Conservation (phyloP, 2,797 vertebrate species). For the Knipowitschia caucasica region DNA sequence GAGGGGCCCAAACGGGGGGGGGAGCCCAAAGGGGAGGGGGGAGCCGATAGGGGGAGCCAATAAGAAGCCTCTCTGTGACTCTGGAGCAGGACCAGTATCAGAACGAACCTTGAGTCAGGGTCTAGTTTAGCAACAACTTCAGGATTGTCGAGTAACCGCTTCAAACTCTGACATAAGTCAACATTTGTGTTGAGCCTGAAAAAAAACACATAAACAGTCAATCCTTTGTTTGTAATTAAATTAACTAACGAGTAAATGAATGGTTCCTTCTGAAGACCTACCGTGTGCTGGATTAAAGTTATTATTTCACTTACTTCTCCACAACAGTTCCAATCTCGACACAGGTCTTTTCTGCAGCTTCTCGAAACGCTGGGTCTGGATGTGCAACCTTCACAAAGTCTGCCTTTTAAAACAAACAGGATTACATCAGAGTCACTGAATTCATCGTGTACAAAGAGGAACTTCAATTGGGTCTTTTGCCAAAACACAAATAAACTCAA, state of each 20-base stretch:
- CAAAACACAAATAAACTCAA: no score
- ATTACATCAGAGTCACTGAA: conserved; percentile 19
- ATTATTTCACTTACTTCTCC: conserved; percentile 82
- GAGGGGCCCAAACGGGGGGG: no score
- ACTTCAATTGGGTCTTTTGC: no score
- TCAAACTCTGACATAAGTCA: conserved; percentile 88
- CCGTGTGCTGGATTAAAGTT: not conserved
- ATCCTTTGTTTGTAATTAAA: no score
- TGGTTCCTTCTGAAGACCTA: not conserved
- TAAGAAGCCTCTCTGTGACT: not conserved
- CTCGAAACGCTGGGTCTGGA: conserved; percentile 85
- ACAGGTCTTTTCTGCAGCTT: conserved; percentile 93
- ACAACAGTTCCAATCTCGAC: conserved; percentile 89
- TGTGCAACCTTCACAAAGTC: conserved; percentile 97
- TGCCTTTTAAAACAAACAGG: conserved; percentile 74
- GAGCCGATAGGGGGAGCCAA: no score
- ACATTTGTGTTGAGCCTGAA: conserved; percentile 93
- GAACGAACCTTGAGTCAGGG: conserved; percentile 91
- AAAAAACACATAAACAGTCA: not conserved
- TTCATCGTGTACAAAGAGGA: no score
- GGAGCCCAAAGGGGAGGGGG: no score
- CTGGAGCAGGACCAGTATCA: no score
- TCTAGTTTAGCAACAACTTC: conserved; percentile 81
- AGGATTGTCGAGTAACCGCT: conserved; percentile 80
- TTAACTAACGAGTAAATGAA: no score